Evolutionary conservation across 1,140 invertebrate genomes (phyloP), one percentile per base, ranked within the genome.

Genomic region (Drosophila arizonae): DNA sequence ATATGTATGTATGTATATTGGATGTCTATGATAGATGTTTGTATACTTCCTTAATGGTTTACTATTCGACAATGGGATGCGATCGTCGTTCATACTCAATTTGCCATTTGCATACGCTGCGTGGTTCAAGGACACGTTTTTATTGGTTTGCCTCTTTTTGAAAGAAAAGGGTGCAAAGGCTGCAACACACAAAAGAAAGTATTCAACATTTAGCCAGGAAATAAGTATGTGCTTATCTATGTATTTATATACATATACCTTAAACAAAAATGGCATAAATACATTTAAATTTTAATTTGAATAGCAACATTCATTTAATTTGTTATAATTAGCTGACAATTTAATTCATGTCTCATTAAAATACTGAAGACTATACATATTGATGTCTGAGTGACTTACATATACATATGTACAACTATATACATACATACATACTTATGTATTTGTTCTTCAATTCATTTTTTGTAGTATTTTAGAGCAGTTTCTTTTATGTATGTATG

Each of bases 41-140:
- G 48, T 26, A 50, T 50, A 8, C 21, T 50, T 50, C 17, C 9
- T 46, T 46, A 46, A 46, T 46, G 43, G 4, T 8, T 26, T 9
- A 8, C 33, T 33, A 21, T 21, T 48, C 17, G 33, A 48, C 46
- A 48, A 48, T 17, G 15, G 9, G 46, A 24, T 8, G 21, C 21
- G 21, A 50, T 26, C 15, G 21, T 11, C 28, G 10, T 51, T 28
- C 54, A 67, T 51, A 55, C 45, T 28, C 30, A 67, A 39, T 67
- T 51, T 67, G 11, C 55, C 46, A 67, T 67, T 67, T 67, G 65
- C 65, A 67, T 67, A 67, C 55, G 46, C 46, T 39, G 24, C 4
- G 33, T 17, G 6, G 21, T 24, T 58, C 64, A 67, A 67, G 65
- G 65, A 43, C 65, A 51, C 17, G n/a, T 51, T 28, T 26, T 58